Base-by-base conservation (phyloP, 2,888 invertebrate species). In the Lottia gigantea region DNA sequence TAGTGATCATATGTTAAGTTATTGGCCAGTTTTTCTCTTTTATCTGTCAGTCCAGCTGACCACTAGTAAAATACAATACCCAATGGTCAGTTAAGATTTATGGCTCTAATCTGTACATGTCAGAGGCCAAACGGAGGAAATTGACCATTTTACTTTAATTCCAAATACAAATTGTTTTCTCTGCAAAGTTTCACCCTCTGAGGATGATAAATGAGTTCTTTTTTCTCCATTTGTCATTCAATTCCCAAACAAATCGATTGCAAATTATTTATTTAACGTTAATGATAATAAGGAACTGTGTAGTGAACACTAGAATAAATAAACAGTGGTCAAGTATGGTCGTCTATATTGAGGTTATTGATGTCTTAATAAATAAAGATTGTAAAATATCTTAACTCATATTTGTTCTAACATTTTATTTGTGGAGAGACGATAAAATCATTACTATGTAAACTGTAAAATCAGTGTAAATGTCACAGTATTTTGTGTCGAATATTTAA, bases 61-160 rank as follows among this genome's bases (percentile, higher is more conserved):
- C 55, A 55, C 55, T 55, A 55, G 55, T 55, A 55, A 55, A 55
- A 55, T 55, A 55, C 55, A 55, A 55, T 55, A 55, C 55, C 55
- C 55, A 55, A 15, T 55, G 55, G 55, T 55, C 55, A 55, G 55
- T 55, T 55, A 55, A 55, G 55, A 55, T 55, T 55, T 55, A 55
- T 55, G 55, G 23, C 55, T 55, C 55, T 55, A 55, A 55, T 55
- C 55, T 55, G 55, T 55, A 55, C 55, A 14, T 55, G 55, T 55
- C 55, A 55, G 55, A 55, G 55, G 55, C 23, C 55, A 55, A 55
- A 23, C 55, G 55, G 8, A 55, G 55, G 55, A 55, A 55, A 55
- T 55, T 55, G 55, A 55, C 55, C 55, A 55, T 55, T 55, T 23
- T 55, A 55, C 55, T 55, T 55, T 55, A 55, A 55, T 55, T 55